Base-by-base conservation (phyloP, 2,113 vertebrate species). In the Mirounga angustirostris region DNA sequence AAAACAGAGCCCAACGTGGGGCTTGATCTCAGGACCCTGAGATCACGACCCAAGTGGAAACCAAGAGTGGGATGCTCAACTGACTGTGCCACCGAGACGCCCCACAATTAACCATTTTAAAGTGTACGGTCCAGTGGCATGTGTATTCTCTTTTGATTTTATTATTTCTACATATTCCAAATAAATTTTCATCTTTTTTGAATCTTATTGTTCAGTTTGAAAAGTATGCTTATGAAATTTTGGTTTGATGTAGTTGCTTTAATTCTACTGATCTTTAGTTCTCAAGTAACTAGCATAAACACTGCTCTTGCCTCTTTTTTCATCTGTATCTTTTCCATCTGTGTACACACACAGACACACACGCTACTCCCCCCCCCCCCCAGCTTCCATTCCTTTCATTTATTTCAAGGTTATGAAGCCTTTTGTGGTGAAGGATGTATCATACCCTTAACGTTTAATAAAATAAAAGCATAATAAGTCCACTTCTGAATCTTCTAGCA, bases 211-310 rank as follows among this genome's bases (percentile, higher is more conserved):
- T 93, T 93, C 52, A 52, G n/a, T 90, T 84, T 95, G 21, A 14
- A 9, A 93, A 88, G 22, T 93, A 11, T 88, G 19, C 92, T 97
- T 95, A 71, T 92, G n/a, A 89, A 93, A 78, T 87, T 93, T 97
- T 95, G 22, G 28, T 43, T 82, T 95, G 82, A 83, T 69, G 97
- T 33, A 33, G 18, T 94, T 92, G 59, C 26, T 82, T 94, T 95
- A 85, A 30, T 85, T 28, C 46, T 95, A 91, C 14, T 93, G 63
- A 46, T 94, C 33, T 73, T 69, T 78, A 46, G 50, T 43, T 95
- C 36, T 89, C 33, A 80, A 56, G 30, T 65, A 79, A 89, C 74
- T 63, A 50, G 16, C 14, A 46, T 61, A 65, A 92, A 24, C 28
- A 85, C 21, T 79, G 13, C 76, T 86, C 63, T 19, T 69, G 73